Base-by-base conservation (phyloP, 2,797 vertebrate genomes). In the Malacoctenus gilli region DNA sequence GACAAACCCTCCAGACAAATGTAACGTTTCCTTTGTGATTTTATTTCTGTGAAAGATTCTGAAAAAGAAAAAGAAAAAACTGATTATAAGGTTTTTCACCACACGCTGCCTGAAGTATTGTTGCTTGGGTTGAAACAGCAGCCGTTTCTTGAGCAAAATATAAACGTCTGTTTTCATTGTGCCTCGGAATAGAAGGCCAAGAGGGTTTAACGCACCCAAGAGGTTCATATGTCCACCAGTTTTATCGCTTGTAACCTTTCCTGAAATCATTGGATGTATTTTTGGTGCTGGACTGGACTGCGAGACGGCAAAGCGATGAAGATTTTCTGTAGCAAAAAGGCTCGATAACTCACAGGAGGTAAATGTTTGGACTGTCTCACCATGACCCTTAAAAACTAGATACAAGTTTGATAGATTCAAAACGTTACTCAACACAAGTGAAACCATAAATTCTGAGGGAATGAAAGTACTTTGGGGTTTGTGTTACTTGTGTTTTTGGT, bases 81-180 rank as follows among this genome's bases (percentile, higher is more conserved):
- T n/a, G n/a, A 1, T 28, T 28, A 9, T 28, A 28, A 1, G 25
- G n/a, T n/a, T n/a, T n/a, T 28, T 28, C 25, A 28, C 25, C 9
- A 2, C 25, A 28, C 25, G 4, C 23, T 4, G 23, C 4, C 23
- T 28, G 25, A 28, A 6, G 50, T 59, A 58, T 74, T 64, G 73
- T 72, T 75, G 41, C 57, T 49, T 79, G 55, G 63, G 40, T 62
- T 57, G 46, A 52, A 75, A 63, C 77, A 63, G 68, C 42, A 56
- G 36, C 79, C 57, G 79, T 80, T 68, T 63, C 47, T 64, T 73
- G 49, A 57, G 12, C 61, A 60, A 53, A 73, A 66, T 74, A 79
- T 71, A 84, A 81, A 84, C 68, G 82, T 69, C 69, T 65, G 50
- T 50, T 72, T 85, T 86, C 69, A 79, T 77, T 76, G 78, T 71